A percentile compares a stretch with the other conserved stretches of the same genome.
phyloP scores from a whole-genome alignment of 2,888 invertebrate genomes.

The Xiphydria camelus region DNA sequence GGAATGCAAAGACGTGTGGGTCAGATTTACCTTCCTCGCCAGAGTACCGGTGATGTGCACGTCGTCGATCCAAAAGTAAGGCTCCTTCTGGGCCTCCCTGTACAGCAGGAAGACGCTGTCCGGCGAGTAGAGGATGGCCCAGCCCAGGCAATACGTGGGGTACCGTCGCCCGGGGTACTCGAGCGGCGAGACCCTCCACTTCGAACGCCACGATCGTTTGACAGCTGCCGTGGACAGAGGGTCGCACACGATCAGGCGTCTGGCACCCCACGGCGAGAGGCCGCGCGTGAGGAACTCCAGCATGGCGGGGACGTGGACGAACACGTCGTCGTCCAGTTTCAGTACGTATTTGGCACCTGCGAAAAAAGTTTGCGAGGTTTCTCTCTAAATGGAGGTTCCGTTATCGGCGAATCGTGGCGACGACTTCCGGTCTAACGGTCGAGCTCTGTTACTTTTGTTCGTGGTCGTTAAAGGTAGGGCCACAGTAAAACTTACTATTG shows the following conservation, averaged over 20 bases:
- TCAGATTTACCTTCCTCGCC: constrained; percentile 63
- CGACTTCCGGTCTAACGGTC: too few species aligned
- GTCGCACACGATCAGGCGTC: constrained; percentile 68
- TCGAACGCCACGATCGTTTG: constrained; percentile 69
- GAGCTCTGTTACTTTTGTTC: too few species aligned
- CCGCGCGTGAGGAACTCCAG: constrained; percentile 59
- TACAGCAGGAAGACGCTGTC: constrained; percentile 66
- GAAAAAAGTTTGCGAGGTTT: too few species aligned
- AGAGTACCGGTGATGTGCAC: constrained; percentile 76
- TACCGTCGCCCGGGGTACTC: constrained; percentile 70
- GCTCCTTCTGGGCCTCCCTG: constrained; percentile 63
- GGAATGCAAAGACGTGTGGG: constrained; percentile 61
- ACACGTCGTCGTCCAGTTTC: constrained; percentile 60
- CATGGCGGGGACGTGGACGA: constrained; percentile 56
- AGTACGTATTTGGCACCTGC: constrained; percentile 57
- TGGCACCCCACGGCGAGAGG: constrained; percentile 65
- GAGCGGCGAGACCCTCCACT: constrained; percentile 74
- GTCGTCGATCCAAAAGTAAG: constrained; percentile 85
- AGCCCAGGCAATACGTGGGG: constrained; percentile 78
- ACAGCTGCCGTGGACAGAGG: constrained; percentile 60
- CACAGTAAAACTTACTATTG: too few species aligned
- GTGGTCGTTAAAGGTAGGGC: too few species aligned
- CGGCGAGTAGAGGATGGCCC: constrained; percentile 69
- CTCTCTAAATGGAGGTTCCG: too few species aligned
- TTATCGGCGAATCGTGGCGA: too few species aligned